Evolutionary conservation across 2,113 vertebrate species (phyloP).

Genomic region (Psephotus haematonotus): DNA sequence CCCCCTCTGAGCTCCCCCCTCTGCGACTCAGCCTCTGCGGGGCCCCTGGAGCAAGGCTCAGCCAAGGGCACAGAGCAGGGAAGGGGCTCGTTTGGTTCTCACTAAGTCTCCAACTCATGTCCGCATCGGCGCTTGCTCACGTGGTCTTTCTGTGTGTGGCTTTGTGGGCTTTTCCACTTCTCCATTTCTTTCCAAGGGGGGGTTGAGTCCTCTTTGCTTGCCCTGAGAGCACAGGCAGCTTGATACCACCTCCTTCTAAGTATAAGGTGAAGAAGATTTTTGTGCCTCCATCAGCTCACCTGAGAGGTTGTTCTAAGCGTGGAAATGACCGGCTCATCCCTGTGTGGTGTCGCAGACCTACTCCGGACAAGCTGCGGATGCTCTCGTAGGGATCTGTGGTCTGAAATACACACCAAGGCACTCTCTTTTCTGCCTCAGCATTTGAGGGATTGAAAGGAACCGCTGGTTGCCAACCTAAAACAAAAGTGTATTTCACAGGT

Average conservation of each 20-base stretch:
- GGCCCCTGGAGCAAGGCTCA: background rate
- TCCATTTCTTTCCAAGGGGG: background rate
- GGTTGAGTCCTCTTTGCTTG: accelerated
- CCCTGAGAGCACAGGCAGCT: background rate
- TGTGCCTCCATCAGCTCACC: background rate
- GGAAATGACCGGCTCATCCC: background rate
- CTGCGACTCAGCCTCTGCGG: background rate
- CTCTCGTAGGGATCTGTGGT: background rate
- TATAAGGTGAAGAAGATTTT: background rate
- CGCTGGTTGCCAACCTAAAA: background rate
- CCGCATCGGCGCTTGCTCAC: background rate
- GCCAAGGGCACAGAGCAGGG: background rate
- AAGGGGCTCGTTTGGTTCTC: background rate
- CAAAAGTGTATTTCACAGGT: background rate
- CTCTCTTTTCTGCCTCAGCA: background rate
- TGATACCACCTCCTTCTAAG: background rate
- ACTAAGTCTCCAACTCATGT: accelerated
- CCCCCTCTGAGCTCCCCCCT: background rate
- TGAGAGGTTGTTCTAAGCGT: background rate
- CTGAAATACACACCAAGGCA: background rate
- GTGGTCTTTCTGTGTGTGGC: accelerated
- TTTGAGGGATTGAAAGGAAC: background rate
- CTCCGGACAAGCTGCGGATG: background rate
- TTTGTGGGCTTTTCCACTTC: background rate
- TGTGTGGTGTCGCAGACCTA: accelerated